A percentile compares a stretch with the other conserved stretches of the same genome.
phyloP scores from a whole-genome alignment of 2,797 vertebrate species.

The Myotis planiceps region DNA sequence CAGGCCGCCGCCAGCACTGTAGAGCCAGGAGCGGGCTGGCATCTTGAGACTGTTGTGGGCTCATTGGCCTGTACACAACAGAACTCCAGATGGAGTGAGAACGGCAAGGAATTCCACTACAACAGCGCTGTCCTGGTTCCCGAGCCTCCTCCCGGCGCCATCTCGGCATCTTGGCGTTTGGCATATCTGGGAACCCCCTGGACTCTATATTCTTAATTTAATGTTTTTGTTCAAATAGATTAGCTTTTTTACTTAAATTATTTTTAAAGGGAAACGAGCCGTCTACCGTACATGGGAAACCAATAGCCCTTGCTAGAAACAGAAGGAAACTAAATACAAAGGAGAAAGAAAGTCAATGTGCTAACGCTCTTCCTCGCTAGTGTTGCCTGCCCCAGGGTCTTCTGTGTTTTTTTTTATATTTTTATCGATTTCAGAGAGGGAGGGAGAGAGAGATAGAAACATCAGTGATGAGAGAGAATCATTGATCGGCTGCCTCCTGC shows the following conservation, averaged over 20 bases:
- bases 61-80: not conserved
- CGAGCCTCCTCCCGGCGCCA: too few relatives aligned
- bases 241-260: not conserved
- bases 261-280: conserved; percentile 42
- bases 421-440: too few relatives aligned
- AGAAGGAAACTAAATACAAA: conserved; percentile 25
- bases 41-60: not conserved
- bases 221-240: not conserved
- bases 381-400: not conserved
- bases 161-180: too few relatives aligned
- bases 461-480: too few relatives aligned
- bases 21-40: not conserved
- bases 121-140: not conserved
- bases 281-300: conserved; percentile 54
- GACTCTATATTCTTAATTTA: not conserved
- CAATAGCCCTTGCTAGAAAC: conserved; percentile 40
- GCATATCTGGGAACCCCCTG: not conserved
- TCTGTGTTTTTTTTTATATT: too few relatives aligned
- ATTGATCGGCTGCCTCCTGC: too few relatives aligned
- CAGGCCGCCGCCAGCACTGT: not conserved
- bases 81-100: not conserved
- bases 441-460: too few relatives aligned
- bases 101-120: not conserved
- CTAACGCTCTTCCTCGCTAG: conserved; percentile 3
- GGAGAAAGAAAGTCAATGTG: not conserved